Conservation (phyloP, 2,797 vertebrate species). For the Rachycentron canadum region DNA sequence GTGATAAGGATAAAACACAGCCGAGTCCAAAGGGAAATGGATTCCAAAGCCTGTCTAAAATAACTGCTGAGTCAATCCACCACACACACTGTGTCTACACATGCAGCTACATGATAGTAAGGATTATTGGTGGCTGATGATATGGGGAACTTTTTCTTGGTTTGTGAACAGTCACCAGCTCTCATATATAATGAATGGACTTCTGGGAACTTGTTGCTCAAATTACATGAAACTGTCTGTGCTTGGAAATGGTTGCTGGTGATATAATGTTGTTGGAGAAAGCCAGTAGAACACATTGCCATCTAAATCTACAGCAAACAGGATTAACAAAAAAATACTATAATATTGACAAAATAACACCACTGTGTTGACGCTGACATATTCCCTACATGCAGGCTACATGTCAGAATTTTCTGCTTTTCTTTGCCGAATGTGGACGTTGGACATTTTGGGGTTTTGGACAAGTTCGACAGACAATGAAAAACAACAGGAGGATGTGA, state of each 20-base stretch:
- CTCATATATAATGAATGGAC: constrained; percentile 64
- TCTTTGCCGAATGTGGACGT: not conserved
- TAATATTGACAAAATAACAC: not conserved
- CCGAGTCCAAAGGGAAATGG: not conserved
- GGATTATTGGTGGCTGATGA: not conserved
- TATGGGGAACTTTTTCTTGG: constrained; percentile 24
- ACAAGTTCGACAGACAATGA: not conserved
- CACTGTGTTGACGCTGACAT: not conserved
- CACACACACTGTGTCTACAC: constrained; percentile 6
- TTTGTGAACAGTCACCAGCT: constrained; percentile 26
- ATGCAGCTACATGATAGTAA: not conserved
- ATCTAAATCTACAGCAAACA: not conserved
- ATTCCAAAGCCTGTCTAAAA: constrained; percentile 22
- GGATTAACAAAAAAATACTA: not conserved
- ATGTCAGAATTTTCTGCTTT: not conserved
- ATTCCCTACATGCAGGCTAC: too few species aligned
- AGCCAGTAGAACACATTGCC: not conserved
- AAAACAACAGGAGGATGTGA: not conserved
- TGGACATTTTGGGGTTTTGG: not conserved
- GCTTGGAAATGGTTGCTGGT: constrained; percentile 23
- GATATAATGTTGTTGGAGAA: constrained; percentile 32
- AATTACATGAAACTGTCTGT: constrained; percentile 42
- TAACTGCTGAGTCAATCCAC: not conserved
- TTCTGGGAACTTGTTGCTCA: constrained; percentile 55
- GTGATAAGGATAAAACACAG: constrained; percentile 29